phyloP scores from a whole-genome alignment of 2,113 vertebrate species.

The Aythya baeri region DNA sequence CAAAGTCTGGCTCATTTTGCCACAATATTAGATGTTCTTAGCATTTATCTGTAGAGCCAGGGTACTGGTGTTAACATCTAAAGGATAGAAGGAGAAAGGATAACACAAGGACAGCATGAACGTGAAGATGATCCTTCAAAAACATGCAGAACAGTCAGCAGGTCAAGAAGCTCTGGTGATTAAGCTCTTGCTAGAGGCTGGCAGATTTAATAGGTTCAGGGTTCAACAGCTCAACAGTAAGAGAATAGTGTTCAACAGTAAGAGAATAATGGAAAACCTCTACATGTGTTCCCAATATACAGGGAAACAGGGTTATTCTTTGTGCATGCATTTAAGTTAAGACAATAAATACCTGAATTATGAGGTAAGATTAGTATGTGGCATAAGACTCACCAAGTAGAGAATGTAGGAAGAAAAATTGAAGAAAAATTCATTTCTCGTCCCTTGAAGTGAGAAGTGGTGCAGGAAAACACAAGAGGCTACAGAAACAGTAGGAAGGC shows the following conservation, averaged over 20 bases:
- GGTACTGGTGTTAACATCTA: neutral
- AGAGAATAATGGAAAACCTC: neutral
- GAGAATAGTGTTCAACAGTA: neutral
- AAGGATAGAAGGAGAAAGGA: neutral
- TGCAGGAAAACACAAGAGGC: neutral
- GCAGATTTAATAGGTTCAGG: neutral
- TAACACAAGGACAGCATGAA: neutral
- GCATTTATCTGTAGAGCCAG: neutral
- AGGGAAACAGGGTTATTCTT: neutral
- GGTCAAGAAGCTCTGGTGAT: neutral
- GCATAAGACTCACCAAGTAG: neutral
- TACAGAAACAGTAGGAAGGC: neutral
- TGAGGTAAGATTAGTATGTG: neutral
- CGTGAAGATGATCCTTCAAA: neutral
- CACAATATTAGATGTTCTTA: neutral
- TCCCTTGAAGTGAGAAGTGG: neutral
- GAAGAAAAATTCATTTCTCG: neutral
- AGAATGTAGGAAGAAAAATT: neutral
- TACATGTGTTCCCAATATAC: fast-evolving
- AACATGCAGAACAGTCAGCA: neutral
- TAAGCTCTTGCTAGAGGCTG: neutral
- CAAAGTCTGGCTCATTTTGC: constrained; percentile 19
- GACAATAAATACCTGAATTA: neutral
- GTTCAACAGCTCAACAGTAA: neutral
- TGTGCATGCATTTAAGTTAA: neutral